Evolutionary conservation across 2,888 invertebrate genomes (phyloP).

Genomic region (Gymnocheta viridis): DNA sequence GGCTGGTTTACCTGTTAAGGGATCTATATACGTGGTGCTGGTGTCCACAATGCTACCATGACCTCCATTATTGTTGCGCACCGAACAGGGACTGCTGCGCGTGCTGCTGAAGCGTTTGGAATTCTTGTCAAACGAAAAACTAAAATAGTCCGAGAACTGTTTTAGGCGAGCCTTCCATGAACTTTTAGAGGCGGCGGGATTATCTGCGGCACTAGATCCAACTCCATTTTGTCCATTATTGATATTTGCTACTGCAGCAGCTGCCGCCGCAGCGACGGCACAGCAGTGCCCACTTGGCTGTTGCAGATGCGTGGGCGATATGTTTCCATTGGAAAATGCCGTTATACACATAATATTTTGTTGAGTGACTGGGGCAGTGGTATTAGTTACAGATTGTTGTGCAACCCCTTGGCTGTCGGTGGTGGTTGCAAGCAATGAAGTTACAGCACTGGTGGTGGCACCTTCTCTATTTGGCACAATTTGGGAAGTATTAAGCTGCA

Average conservation of each 20-base stretch:
- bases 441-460: slow-evolving; percentile 51
- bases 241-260: slow-evolving; percentile 54
- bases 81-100: slow-evolving; percentile 79
- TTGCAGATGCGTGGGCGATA: slow-evolving; percentile 74
- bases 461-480: slow-evolving; percentile 72
- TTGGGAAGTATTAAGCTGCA: slow-evolving; percentile 68
- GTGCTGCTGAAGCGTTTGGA: slow-evolving; percentile 80
- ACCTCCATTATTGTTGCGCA: slow-evolving; percentile 76
- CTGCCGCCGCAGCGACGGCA: slow-evolving; percentile 71
- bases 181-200: slow-evolving; percentile 69
- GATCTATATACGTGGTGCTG: slow-evolving; percentile 68
- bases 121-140: slow-evolving; percentile 81
- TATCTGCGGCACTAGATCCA: slow-evolving; percentile 37
- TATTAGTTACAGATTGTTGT: slow-evolving; percentile 41
- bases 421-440: slow-evolving; percentile 35
- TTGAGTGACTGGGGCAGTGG: slow-evolving; percentile 64
- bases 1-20: slow-evolving; percentile 71
- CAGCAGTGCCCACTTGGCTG: slow-evolving; percentile 69
- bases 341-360: slow-evolving; percentile 66
- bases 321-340: slow-evolving; percentile 77
- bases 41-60: slow-evolving; percentile 62
- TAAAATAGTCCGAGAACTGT: slow-evolving; percentile 82
- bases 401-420: slow-evolving; percentile 49
- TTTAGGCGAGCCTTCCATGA: slow-evolving; percentile 81
- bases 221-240: slow-evolving; percentile 60